A percentile compares a stretch with the other conserved stretches of the same genome.
phyloP scores from a whole-genome alignment of 2,888 invertebrate genomes.

The Platynereis dumerilii region DNA sequence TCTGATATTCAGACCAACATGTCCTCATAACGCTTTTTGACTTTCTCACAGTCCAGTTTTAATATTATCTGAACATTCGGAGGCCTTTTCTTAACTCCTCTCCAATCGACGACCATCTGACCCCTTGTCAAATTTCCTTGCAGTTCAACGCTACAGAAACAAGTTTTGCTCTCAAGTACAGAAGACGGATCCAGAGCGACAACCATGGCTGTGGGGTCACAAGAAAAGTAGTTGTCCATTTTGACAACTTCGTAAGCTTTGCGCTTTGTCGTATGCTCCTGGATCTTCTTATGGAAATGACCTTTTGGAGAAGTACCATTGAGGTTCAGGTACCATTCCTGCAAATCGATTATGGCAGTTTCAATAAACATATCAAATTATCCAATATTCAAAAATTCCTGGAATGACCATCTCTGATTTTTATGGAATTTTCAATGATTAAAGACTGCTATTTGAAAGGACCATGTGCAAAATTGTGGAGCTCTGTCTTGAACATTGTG shows the following conservation, averaged over 20 bases:
- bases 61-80: slow-evolving; percentile 18
- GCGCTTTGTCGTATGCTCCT: slow-evolving; percentile 12
- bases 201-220: slow-evolving; percentile 26
- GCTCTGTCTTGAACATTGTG: no score
- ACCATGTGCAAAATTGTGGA: no score
- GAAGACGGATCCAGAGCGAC: slow-evolving; percentile 14
- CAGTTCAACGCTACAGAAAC: slow-evolving; percentile 68
- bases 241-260: slow-evolving; percentile 12
- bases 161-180: slow-evolving; percentile 10
- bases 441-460: no score
- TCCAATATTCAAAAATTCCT: no score
- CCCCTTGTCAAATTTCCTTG: slow-evolving; percentile 70
- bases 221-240: slow-evolving; percentile 14
- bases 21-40: slow-evolving; percentile 8
- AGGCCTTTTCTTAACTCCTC: not conserved
- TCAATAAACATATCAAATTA: no score
- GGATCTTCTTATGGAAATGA: slow-evolving; percentile 13
- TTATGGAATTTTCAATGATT: no score
- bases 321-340: slow-evolving; percentile 22
- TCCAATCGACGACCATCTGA: slow-evolving; percentile 70
- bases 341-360: no score
- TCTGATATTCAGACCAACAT: slow-evolving; percentile 8
- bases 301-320: slow-evolving; percentile 5
- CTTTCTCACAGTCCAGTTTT: slow-evolving; percentile 7
- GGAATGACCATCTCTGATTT: no score